phyloP scores from a whole-genome alignment of 64 coral and sea anemone species.

The Actinia equina region DNA sequence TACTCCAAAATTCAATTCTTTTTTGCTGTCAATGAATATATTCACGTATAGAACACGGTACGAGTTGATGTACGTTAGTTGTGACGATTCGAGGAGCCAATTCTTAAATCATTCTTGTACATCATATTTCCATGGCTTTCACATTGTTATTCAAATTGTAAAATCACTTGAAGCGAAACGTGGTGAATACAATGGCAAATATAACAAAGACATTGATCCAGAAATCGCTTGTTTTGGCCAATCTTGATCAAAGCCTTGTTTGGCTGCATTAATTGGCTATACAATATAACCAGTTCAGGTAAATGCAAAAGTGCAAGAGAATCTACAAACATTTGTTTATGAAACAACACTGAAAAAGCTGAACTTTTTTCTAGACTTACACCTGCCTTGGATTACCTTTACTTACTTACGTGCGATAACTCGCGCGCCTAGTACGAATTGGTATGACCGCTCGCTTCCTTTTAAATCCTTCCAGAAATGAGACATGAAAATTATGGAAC shows the following conservation, averaged over 20 bases:
- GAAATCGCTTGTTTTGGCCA: background rate
- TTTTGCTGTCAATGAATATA: background rate
- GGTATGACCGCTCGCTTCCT: too few species aligned
- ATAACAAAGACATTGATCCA: background rate
- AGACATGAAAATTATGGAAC: background rate
- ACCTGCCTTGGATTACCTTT: background rate
- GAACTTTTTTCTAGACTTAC: background rate
- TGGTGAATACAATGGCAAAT: background rate
- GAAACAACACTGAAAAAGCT: background rate
- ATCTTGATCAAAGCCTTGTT: background rate
- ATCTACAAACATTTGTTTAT: background rate
- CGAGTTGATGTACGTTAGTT: background rate
- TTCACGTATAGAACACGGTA: background rate
- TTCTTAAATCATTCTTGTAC: conserved; percentile 5
- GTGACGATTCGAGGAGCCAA: background rate
- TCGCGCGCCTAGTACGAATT: too few species aligned
- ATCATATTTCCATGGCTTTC: conserved; percentile 20
- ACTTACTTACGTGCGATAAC: too few species aligned
- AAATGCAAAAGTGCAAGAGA: background rate
- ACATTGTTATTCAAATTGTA: conserved; percentile 34
- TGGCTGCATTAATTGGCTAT: background rate
- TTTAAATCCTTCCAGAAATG: too few species aligned
- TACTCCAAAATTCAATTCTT: background rate
- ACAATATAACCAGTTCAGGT: background rate
- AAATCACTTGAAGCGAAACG: conserved; percentile 23